Percentiles rank a stretch among this genome's conserved stretches.
phyloP scores from a whole-genome alignment of 1,140 invertebrate species.

The Nasonia longicornis region DNA sequence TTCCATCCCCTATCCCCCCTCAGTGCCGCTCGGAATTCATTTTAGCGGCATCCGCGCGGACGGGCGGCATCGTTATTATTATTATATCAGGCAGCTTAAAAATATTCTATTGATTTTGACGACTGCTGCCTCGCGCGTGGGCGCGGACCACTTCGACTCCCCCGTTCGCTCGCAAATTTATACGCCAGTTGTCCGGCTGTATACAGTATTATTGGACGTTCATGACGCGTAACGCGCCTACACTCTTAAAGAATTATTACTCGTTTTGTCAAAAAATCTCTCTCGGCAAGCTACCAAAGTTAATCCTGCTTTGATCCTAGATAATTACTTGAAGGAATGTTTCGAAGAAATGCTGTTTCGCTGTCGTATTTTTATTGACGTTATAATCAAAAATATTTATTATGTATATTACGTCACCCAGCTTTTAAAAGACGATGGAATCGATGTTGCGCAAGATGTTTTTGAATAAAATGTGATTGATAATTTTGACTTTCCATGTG shows the following conservation, averaged over 20 bases:
- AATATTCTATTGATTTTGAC: conserved; percentile 40
- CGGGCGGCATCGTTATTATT: conserved; percentile 18
- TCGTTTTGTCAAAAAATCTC: too few relatives aligned
- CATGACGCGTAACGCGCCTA: too few relatives aligned
- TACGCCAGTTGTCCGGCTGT: not conserved
- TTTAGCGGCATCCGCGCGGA: conserved; percentile 3
- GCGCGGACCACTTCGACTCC: not conserved
- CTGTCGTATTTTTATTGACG: too few relatives aligned
- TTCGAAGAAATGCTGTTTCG: too few relatives aligned
- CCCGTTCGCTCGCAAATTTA: not conserved
- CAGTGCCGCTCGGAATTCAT: conserved; percentile 33
- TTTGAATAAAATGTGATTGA: conserved; percentile 8
- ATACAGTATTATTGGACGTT: too few relatives aligned
- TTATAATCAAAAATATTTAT: not conserved
- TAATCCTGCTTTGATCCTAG: too few relatives aligned
- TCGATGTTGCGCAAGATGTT: conserved; percentile 26
- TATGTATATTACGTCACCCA: not conserved
- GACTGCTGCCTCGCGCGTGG: not conserved
- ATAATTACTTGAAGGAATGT: too few relatives aligned
- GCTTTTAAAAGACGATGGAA: not conserved
- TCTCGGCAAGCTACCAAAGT: too few relatives aligned
- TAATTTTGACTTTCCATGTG: conserved; percentile 1
- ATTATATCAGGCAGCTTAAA: conserved; percentile 31
- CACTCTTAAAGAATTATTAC: too few relatives aligned
- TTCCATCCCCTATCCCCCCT: not conserved